These are phyloP conservation scores for Scomber scombrus DNA, from an alignment of 2,113 vertebrate species.

Conservation along the genomic window DNA sequence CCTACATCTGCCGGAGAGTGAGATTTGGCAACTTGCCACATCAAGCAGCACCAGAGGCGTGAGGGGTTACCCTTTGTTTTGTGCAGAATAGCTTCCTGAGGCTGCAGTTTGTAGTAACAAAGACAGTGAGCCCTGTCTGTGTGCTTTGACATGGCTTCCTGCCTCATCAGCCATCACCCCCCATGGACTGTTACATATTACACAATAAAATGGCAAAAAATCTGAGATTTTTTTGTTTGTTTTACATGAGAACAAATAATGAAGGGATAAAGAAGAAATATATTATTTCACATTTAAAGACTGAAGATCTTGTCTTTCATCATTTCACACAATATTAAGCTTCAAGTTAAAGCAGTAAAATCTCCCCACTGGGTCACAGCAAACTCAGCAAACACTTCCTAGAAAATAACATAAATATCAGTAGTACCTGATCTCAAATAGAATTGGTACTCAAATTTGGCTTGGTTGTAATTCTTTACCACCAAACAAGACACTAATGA, in stretches of 20 bases:
- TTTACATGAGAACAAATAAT: conserved; percentile 22
- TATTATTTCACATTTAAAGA: background rate
- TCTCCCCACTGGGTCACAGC: background rate
- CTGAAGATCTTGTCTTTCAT: background rate
- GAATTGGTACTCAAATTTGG: background rate
- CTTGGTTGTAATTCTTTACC: background rate
- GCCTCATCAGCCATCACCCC: conserved; percentile 48
- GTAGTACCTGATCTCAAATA: too few relatives aligned
- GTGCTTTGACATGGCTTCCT: conserved; percentile 58
- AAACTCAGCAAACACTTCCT: background rate
- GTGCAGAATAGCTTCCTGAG: conserved; percentile 77
- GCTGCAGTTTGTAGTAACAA: conserved; percentile 71
- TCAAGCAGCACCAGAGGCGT: conserved; percentile 60
- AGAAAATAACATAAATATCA: background rate
- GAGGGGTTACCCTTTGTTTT: conserved; percentile 75
- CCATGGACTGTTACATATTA: conserved; percentile 30
- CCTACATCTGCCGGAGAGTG: conserved; percentile 48
- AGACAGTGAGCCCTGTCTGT: conserved; percentile 54
- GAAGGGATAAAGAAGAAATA: background rate
- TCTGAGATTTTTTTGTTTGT: conserved; percentile 8
- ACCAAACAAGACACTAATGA: background rate
- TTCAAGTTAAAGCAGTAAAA: background rate
- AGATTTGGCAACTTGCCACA: conserved; percentile 68
- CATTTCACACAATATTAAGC: background rate
- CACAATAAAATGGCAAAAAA: conserved; percentile 28